Evolutionary conservation across 2,797 vertebrate genomes (phyloP).

Genomic region (Holocentrus rufus): DNA sequence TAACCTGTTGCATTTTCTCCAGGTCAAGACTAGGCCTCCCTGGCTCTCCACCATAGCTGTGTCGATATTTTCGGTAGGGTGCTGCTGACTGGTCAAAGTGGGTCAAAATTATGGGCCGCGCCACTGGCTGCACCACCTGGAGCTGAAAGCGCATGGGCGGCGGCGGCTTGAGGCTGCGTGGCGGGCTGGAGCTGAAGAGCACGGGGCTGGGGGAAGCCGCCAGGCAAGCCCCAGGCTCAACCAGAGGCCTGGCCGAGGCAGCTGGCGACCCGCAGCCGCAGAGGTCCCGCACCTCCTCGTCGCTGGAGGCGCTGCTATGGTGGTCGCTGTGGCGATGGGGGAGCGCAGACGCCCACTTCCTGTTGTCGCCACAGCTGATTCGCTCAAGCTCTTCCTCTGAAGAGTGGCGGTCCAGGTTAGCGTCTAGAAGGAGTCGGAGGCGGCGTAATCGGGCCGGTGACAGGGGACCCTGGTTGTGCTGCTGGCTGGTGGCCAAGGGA

Average conservation of each 20-base stretch:
- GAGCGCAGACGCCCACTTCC: slow-evolving; percentile 85
- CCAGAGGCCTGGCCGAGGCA: slow-evolving; percentile 63
- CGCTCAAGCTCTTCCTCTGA: slow-evolving; percentile 92
- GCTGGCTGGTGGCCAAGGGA: slow-evolving; percentile 90
- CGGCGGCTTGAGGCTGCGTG: slow-evolving; percentile 86
- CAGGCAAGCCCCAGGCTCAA: slow-evolving; percentile 71
- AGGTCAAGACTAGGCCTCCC: slow-evolving; percentile 91
- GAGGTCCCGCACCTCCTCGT: slow-evolving; percentile 92
- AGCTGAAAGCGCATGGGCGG: slow-evolving; percentile 78
- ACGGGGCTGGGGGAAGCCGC: slow-evolving; percentile 85
- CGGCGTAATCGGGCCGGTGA: slow-evolving; percentile 83
- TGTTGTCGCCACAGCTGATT: slow-evolving; percentile 87
- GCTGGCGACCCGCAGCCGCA: slow-evolving; percentile 77
- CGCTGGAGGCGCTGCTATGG: slow-evolving; percentile 89
- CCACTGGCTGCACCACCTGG: slow-evolving; percentile 80
- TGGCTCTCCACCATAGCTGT: slow-evolving; percentile 82
- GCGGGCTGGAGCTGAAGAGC: slow-evolving; percentile 92
- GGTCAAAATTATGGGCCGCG: slow-evolving; percentile 85
- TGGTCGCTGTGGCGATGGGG: slow-evolving; percentile 80
- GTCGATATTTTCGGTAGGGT: slow-evolving; percentile 89
- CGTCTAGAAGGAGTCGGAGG: slow-evolving; percentile 86
- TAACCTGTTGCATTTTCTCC: slow-evolving; percentile 96
- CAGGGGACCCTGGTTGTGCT: slow-evolving; percentile 89
- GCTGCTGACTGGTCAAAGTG: slow-evolving; percentile 88
- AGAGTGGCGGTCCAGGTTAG: slow-evolving; percentile 88